Evolutionary conservation across 2,797 vertebrate species (phyloP).

Genomic region (Paedocypris micromegethes): DNA sequence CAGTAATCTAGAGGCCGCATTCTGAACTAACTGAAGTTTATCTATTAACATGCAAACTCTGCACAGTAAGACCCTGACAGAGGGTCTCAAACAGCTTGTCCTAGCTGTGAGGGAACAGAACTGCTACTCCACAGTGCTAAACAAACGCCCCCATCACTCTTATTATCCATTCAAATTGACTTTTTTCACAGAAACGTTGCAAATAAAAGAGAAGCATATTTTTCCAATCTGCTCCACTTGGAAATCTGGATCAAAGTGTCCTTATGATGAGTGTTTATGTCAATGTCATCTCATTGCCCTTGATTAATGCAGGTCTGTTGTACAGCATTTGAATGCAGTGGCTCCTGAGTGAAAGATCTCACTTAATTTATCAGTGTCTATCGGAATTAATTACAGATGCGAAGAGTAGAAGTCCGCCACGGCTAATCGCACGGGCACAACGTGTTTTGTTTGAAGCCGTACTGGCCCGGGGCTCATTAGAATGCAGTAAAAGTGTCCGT

Average conservation of each 20-base stretch:
- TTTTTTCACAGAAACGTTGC: not conserved
- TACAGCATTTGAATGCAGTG: slow-evolving; percentile 44
- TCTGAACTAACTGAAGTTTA: too few relatives aligned
- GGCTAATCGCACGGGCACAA: slow-evolving; percentile 17
- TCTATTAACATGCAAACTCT: too few relatives aligned
- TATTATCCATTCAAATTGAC: not conserved
- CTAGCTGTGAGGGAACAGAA: too few relatives aligned
- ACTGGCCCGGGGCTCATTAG: slow-evolving; percentile 20
- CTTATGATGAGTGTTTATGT: slow-evolving; percentile 14
- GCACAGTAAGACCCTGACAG: too few relatives aligned
- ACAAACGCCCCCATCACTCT: not conserved
- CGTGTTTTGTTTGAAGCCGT: slow-evolving; percentile 5
- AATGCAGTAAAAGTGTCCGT: slow-evolving; percentile 25
- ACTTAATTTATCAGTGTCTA: slow-evolving; percentile 46
- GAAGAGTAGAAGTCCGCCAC: slow-evolving; percentile 35
- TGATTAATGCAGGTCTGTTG: slow-evolving; percentile 41
- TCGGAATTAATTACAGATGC: slow-evolving; percentile 43
- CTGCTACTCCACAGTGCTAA: too few relatives aligned
- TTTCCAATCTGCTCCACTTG: slow-evolving; percentile 5
- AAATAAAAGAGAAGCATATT: slow-evolving; percentile 3
- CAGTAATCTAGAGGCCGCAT: too few relatives aligned
- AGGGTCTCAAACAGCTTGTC: too few relatives aligned
- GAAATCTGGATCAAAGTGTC: slow-evolving; percentile 18
- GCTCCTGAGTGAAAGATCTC: slow-evolving; percentile 21
- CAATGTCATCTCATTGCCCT: slow-evolving; percentile 40